A percentile compares a stretch with the other conserved stretches of the same genome.
phyloP scores from a whole-genome alignment of 2,113 vertebrate genomes.

The Perca fluviatilis region DNA sequence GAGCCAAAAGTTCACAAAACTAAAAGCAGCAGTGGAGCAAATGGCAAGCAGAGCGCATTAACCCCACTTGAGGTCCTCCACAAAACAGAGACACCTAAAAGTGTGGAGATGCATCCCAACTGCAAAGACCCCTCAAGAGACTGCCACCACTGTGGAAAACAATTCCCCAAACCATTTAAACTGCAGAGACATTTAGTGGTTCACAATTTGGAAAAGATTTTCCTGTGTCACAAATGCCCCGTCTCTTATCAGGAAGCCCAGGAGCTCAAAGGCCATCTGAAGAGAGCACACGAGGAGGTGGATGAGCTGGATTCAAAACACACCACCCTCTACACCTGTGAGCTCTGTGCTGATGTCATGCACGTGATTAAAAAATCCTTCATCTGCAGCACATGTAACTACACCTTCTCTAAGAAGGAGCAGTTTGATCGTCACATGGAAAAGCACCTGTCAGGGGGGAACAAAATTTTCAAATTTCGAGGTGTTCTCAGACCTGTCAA shows the following conservation, averaged over 20 bases:
- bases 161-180: conserved; percentile 98
- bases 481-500: conserved; percentile 89
- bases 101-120: conserved; percentile 89
- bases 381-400: conserved; percentile 98
- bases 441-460: conserved; percentile 91
- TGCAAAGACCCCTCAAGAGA: conserved; percentile 97
- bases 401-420: conserved; percentile 98
- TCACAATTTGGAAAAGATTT: conserved; percentile 96
- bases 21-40: conserved; percentile 71
- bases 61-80: conserved; percentile 80
- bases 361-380: conserved; percentile 97
- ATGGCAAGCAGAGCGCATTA: conserved; percentile 73
- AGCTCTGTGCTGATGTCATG: conserved; percentile 97
- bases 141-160: conserved; percentile 98
- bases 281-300: conserved; percentile 85
- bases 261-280: conserved; percentile 91
- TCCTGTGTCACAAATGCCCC: conserved; percentile 93
- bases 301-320: conserved; percentile 92
- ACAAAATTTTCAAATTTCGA: conserved; percentile 91
- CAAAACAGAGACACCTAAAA: conserved; percentile 84
- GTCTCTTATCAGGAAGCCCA: conserved; percentile 91
- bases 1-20: conserved; percentile 75
- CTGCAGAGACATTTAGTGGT: conserved; percentile 97
- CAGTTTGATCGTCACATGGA: conserved; percentile 99
- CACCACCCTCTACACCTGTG: conserved; percentile 94